Percentiles rank a stretch among this genome's conserved stretches.
Conservation (phyloP, 2,113 vertebrate genomes). For the Gymnobelideus leadbeateri region DNA sequence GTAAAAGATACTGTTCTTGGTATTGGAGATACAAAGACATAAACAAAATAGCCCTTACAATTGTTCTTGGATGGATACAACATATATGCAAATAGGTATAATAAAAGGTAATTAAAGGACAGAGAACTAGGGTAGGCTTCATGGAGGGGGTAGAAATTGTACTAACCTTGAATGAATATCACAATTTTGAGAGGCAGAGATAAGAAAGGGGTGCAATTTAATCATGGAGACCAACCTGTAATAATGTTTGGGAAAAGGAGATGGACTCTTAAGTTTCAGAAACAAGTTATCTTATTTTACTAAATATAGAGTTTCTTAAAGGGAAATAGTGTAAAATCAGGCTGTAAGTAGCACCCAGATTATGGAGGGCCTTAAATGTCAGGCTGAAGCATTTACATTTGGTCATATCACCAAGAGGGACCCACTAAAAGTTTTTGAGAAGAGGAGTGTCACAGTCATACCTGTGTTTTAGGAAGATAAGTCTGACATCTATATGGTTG, state of each 20-base stretch:
- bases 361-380: too few species aligned
- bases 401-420: not conserved
- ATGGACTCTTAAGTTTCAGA: not conserved
- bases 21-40: not conserved
- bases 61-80: not conserved
- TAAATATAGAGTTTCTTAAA: not conserved
- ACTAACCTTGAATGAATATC: not conserved
- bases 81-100: not conserved
- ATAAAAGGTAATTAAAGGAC: not conserved
- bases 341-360: not conserved
- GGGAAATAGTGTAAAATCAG: not conserved
- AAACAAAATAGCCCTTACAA: not conserved
- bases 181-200: not conserved
- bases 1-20: not conserved
- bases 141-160: not conserved
- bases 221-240: not conserved
- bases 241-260: not conserved
- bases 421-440: not conserved
- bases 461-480: slow-evolving; percentile 3
- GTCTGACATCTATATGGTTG: not conserved
- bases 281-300: not conserved
- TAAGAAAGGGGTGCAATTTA: not conserved
- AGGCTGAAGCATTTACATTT: not conserved
- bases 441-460: not conserved
- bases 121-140: not conserved